These are phyloP conservation scores for Tholera decimalis DNA, from an alignment of 2,888 invertebrate species.

Conservation along the genomic window DNA sequence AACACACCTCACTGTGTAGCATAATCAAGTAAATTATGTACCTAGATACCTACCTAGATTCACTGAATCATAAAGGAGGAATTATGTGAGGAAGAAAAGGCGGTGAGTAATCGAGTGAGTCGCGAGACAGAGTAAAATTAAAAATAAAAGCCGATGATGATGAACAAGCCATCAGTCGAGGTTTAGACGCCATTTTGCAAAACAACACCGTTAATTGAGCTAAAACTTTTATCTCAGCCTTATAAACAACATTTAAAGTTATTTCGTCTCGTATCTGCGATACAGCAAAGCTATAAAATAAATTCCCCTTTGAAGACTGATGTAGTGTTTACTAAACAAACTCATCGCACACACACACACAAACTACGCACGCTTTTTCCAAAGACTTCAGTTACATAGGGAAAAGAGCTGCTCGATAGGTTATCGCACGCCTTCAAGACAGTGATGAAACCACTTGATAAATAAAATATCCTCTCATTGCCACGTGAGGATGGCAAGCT, in stretches of 20 bases:
- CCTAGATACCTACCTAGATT: too few relatives aligned
- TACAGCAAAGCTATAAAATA: conserved; percentile 15
- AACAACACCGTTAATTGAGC: neutral
- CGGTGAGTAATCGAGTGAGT: too few relatives aligned
- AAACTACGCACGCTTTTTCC: conserved; percentile 3
- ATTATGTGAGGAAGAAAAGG: too few relatives aligned
- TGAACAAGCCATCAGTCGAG: neutral
- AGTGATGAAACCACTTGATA: conserved; percentile 19
- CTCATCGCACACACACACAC: neutral
- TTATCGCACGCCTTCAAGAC: conserved; percentile 19
- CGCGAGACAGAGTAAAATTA: neutral
- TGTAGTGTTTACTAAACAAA: conserved; percentile 38
- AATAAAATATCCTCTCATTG: conserved; percentile 29
- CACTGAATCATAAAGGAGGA: too few relatives aligned
- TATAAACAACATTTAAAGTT: conserved; percentile 17
- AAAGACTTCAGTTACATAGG: conserved; percentile 28
- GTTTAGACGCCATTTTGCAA: neutral
- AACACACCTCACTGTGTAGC: neutral
- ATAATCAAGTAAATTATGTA: neutral
- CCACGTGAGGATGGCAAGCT: neutral
- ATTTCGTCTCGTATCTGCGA: neutral
- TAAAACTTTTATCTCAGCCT: conserved; percentile 21
- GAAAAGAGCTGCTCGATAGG: conserved; percentile 5
- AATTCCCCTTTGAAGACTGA: conserved; percentile 24
- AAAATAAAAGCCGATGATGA: neutral